Base-by-base conservation (phyloP, 2,888 invertebrate species). In the Chloroclysta siterata region DNA sequence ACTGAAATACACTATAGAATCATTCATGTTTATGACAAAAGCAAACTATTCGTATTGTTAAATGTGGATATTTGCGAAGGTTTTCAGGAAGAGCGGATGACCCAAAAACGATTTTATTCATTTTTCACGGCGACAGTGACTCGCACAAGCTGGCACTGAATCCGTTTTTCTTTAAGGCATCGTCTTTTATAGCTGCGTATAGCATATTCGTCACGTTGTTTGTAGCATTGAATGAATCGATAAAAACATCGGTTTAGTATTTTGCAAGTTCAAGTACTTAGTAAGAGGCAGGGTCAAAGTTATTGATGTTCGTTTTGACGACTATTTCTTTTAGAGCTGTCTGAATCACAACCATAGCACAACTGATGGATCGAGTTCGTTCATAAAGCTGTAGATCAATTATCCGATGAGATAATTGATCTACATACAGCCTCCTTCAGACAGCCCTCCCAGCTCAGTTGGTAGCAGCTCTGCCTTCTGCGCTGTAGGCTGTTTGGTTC, bases 121-220 rank as follows among this genome's bases (percentile, higher is more conserved):
- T 92, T 92, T 92, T 92, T 92, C 90, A 92, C 72, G 83, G 78
- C 82, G 83, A 87, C 89, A 88, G 90, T 74, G 89, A 85, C 90
- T 85, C 78, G 91, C 73, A 90, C 92, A 75, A 76, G 79, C 89
- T 92, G 92, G 91, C 78, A 93, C 92, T 85, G 88, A 81, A 83
- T 83, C 81, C 72, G 74, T 76, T 80, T 85, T 87, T 89, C 89
- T 90, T 91, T 91, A 80, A 82, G 72, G 69, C 70, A 75, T 72
- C 57, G 59, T 58, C 56, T 53, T 55, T 58, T 46, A 60, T 39
- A 53, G 58, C 52, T 60, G 41, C 48, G 50, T 55, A 53, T 50
- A 65, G 50, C 56, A 50, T 36, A 52, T 48, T 46, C 29, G 41
- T 54, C 55, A 54, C 53, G 51, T 11, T 42, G 15, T 22, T 13